Evolutionary conservation across 2,797 vertebrate species (phyloP), one percentile per base, ranked within the genome.

Genomic region (Acridotheres tristis): DNA sequence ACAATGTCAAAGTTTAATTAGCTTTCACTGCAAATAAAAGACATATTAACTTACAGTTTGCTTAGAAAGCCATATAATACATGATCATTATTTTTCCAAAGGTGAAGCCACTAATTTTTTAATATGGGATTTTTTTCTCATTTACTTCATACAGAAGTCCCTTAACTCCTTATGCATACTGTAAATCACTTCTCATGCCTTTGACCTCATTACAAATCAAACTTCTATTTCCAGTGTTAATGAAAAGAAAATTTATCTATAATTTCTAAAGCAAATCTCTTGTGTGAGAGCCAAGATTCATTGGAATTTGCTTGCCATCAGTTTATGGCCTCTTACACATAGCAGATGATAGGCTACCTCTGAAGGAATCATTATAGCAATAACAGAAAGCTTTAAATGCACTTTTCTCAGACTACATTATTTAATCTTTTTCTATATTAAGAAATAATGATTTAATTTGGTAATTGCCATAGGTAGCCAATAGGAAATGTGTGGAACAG

Each of bases 41-140:
- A 95, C 71, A 74, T 79, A 95, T 87, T 94, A 95, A 95, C 74
- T 95, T 89, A 65, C 17, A 94, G 87, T 95, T 96, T 95, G 77
- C 93, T 94, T 95, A 92, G 88, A 95, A 95, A 95, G 67, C 11
- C 48, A 77, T 90, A 88, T 51, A 90, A 55, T 87, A 38, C 61
- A 67, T 17, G 77, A 90, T 94, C 85, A 95, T 93, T 94, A 94
- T 92, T 96, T 95, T 96, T 94, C 77, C 84, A 94, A 90, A 95
- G 95, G 95, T 96, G 96, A 96, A 90, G 74, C 43, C 67, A 77
- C 94, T 89, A 26, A 91, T 95, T 93, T 94, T 93, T 95, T 73
- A 91, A 67, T 89, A 87, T 19, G 20, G 30, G 40, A 38, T 91
- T 94, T 88, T 88, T 86, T 93, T 59, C 89, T 89, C 89, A 90